Evolutionary conservation across 2,113 vertebrate genomes (phyloP), one percentile per base, ranked within the genome.

Genomic region (Alethe castanea): DNA sequence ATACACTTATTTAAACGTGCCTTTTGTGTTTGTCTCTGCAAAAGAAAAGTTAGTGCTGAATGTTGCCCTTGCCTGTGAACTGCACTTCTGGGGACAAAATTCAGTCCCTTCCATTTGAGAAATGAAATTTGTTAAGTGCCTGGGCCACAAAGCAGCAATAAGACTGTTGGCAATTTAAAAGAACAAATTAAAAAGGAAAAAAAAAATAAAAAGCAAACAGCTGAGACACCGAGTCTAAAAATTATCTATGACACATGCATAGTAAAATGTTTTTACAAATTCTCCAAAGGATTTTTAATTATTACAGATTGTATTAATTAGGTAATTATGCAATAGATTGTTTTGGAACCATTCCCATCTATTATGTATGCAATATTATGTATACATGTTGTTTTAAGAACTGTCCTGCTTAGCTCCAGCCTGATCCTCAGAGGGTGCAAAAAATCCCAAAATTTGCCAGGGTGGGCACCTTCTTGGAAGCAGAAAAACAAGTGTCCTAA

Each of bases 231-330:
- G 71, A 91, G 81, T 31, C 92, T 96, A 96, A 94, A 96, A 96
- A 96, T 95, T 92, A 90, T 91, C 97, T 71, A 45, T 28, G 2
- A 80, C 83, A 69, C 81, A 65, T 24, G 72, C 86, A 80, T 48
- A 92, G 86, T 57, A 81, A 95, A 96, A 84, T 77, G 88, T 81
- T 95, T 92, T 69, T 62, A 73, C 88, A 88, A 96, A 96, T 81
- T 82, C 97, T 97, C 96, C 90, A 82, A 97, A 97, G 95, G 93
- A 97, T 96, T 95, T 97, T 97, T 96, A 97, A 97, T 97, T 97
- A 97, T 97, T 97, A 96, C 95, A 94, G 95, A 96, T 96, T 94
- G 90, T 97, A 97, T 97, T 97, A 97, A 97, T 96, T 97, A 96
- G 93, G 76, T 79, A 95, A 96, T 97, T 97, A 97, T 84, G 93